These are phyloP conservation scores for Corythornis vintsioides DNA, from an alignment of 2,113 vertebrate species.

Conservation along the genomic window DNA sequence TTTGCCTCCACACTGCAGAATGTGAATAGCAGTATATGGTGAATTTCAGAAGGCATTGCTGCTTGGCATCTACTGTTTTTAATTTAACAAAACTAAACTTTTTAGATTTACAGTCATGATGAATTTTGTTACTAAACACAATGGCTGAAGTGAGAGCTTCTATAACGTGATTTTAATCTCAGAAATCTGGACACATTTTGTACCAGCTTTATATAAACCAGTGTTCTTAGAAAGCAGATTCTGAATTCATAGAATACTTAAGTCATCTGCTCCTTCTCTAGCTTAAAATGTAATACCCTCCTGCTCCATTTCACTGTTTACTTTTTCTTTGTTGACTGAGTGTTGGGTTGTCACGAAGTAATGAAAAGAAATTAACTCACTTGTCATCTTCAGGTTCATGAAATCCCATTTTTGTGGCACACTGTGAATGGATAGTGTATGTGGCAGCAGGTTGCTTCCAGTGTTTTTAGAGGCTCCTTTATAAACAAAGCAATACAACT, in stretches of 20 bases:
- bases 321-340: not conserved
- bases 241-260: not conserved
- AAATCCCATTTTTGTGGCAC: not conserved
- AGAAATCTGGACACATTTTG: not conserved
- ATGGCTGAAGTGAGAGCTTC: not conserved
- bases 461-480: not conserved
- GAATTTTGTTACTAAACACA: slow-evolving; percentile 30
- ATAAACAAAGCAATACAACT: not conserved
- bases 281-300: not conserved
- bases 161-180: not conserved
- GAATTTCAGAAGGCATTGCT: not conserved
- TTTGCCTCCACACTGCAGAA: not conserved
- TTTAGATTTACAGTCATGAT: slow-evolving; percentile 4
- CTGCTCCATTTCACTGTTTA: not conserved
- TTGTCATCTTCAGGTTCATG: not conserved
- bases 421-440: rapidly evolving
- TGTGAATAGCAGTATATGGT: not conserved
- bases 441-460: not conserved
- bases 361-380: not conserved
- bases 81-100: not conserved
- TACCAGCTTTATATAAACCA: not conserved
- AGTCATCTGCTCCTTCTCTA: not conserved
- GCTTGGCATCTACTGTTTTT: not conserved
- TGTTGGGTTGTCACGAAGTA: not conserved
- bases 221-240: slow-evolving; percentile 20